These are phyloP conservation scores for Semnornis frantzii DNA, from an alignment of 2,113 vertebrate species.

Conservation along the genomic window DNA sequence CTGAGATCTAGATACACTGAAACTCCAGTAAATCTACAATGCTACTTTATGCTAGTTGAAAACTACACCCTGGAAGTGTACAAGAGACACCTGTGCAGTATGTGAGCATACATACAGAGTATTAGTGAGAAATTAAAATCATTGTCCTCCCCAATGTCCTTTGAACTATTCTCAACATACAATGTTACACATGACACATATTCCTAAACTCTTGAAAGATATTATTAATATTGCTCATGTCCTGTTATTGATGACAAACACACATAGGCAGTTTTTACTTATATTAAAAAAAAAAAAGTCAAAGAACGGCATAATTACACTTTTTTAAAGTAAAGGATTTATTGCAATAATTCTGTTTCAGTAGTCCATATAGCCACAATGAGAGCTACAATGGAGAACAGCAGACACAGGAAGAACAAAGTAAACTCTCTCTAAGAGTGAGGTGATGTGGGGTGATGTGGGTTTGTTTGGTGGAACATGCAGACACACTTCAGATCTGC, in stretches of 20 bases:
- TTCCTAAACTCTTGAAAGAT: too few relatives aligned
- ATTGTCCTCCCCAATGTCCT: not conserved
- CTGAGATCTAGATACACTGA: not conserved
- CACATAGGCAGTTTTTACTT: not conserved
- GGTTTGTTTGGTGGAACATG: not conserved
- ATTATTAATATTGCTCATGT: not conserved
- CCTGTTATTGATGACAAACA: not conserved
- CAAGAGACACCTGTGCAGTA: not conserved
- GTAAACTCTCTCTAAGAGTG: not conserved
- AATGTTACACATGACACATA: not conserved
- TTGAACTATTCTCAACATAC: not conserved
- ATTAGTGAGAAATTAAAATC: not conserved
- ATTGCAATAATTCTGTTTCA: not conserved
- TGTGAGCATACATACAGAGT: not conserved
- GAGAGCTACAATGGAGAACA: not conserved
- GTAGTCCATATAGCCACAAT: not conserved
- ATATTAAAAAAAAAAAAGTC: not conserved
- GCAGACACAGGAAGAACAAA: not conserved
- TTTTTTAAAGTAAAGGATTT: not conserved
- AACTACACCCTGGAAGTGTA: not conserved
- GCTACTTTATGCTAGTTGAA: not conserved
- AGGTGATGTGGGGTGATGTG: fast-evolving
- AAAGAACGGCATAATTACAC: not conserved
- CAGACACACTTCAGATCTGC: not conserved
- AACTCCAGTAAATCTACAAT: not conserved